Percentiles rank a stretch among this genome's conserved stretches.
Evolutionary conservation across 2,113 vertebrate genomes (phyloP).

Genomic region (Alethe castanea): DNA sequence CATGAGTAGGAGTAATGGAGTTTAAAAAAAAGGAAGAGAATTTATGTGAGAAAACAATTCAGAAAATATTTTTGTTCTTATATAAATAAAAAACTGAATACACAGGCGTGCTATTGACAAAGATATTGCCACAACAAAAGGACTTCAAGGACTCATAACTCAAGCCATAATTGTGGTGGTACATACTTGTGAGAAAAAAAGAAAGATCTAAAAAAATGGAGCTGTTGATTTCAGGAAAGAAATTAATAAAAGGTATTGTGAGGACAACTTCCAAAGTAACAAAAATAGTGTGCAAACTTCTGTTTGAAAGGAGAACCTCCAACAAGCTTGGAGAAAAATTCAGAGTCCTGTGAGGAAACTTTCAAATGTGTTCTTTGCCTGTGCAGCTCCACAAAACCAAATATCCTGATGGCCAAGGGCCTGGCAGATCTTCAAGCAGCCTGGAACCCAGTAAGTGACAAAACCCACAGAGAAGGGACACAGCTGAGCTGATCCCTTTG

Average conservation of each 20-base stretch:
- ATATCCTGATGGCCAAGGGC: neutral
- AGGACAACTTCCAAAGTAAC: constrained; percentile 1
- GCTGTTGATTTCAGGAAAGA: neutral
- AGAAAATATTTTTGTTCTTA: constrained; percentile 11
- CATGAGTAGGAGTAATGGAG: neutral
- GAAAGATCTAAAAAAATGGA: neutral
- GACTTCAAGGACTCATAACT: neutral
- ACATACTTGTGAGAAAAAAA: neutral
- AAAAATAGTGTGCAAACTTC: neutral
- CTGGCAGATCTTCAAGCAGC: rapidly evolving
- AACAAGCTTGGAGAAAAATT: neutral
- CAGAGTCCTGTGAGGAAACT: neutral
- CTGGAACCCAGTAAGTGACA: neutral
- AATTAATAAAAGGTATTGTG: neutral
- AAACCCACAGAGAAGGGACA: neutral
- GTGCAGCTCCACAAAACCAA: neutral
- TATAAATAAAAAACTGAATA: neutral
- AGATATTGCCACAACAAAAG: constrained; percentile 16
- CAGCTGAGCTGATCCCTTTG: neutral
- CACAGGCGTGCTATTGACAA: neutral
- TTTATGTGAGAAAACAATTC: neutral
- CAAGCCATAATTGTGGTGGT: neutral
- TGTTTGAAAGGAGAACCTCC: neutral
- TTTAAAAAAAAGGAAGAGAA: neutral
- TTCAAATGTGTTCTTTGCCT: rapidly evolving